These are phyloP conservation scores for Ciconia boyciana DNA, from an alignment of 2,113 vertebrate genomes.

Conservation along the genomic window DNA sequence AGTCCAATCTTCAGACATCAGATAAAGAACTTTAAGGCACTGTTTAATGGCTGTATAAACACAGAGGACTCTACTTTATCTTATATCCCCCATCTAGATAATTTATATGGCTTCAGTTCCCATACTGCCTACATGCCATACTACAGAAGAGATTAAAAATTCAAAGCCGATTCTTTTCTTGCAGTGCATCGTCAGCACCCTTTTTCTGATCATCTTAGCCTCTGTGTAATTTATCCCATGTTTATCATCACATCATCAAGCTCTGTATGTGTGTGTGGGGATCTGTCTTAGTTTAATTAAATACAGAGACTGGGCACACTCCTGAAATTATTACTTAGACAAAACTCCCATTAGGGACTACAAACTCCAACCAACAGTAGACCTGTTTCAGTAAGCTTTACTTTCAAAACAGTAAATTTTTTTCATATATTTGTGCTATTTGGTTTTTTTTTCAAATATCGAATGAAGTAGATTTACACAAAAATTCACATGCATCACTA, in stretches of 20 bases:
- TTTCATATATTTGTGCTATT: neutral
- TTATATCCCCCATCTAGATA: neutral
- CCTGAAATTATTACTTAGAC: constrained; percentile 30
- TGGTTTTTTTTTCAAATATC: neutral
- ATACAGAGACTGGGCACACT: constrained; percentile 34
- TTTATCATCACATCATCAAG: constrained; percentile 35
- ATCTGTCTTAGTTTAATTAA: constrained; percentile 44
- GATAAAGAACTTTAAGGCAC: constrained; percentile 55
- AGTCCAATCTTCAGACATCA: constrained; percentile 50
- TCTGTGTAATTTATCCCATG: constrained; percentile 18
- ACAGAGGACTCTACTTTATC: constrained; percentile 37
- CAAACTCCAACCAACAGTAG: neutral
- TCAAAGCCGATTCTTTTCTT: neutral
- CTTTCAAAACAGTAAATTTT: neutral
- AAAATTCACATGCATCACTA: neutral
- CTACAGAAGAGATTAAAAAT: constrained; percentile 7
- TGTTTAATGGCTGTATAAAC: constrained; percentile 50
- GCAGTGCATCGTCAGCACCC: neutral
- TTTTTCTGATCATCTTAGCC: constrained; percentile 12
- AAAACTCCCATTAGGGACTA: constrained; percentile 12
- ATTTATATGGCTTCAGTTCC: constrained; percentile 25
- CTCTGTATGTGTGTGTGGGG: neutral
- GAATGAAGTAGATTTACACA: neutral
- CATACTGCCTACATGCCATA: neutral
- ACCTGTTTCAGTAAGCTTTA: neutral